These are phyloP conservation scores for Drosophila monieri DNA, from an alignment of 2,888 invertebrate genomes.

Conservation along the genomic window DNA sequence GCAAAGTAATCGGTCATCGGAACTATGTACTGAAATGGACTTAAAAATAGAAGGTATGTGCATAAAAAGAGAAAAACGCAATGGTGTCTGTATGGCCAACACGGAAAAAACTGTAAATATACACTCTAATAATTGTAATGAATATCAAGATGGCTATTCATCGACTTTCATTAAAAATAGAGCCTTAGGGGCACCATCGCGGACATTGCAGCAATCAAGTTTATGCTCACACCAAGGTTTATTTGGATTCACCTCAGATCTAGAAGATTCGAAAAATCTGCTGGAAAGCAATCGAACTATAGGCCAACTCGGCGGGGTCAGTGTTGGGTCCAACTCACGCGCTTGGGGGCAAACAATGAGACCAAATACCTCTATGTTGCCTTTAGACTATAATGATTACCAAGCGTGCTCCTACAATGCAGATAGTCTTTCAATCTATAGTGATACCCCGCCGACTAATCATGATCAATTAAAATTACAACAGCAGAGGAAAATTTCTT, in stretches of 20 bases:
- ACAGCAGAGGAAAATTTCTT: constrained; percentile 71
- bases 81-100: constrained; percentile 72
- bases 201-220: constrained; percentile 65
- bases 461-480: constrained; percentile 58
- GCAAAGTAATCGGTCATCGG: constrained; percentile 53
- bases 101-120: constrained; percentile 44
- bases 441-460: constrained; percentile 65
- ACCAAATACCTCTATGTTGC: constrained; percentile 79
- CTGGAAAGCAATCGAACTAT: constrained; percentile 6
- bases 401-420: constrained; percentile 85
- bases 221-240: constrained; percentile 46
- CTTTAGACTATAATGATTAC: constrained; percentile 87
- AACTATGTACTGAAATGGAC: constrained; percentile 1
- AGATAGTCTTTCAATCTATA: constrained; percentile 73
- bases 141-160: constrained; percentile 52
- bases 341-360: constrained; percentile 52
- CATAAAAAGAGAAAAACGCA: constrained; percentile 50
- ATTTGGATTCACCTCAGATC: constrained; percentile 54
- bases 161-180: constrained; percentile 85
- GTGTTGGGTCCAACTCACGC: constrained; percentile 49
- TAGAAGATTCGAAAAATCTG: not conserved
- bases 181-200: constrained; percentile 80
- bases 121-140: constrained; percentile 42
- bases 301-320: constrained; percentile 18
- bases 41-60: constrained; percentile 74